A percentile compares a stretch with the other conserved stretches of the same genome.
Evolutionary conservation across 2,797 vertebrate genomes (phyloP).

Genomic region (Bryconaethiops microstoma): DNA sequence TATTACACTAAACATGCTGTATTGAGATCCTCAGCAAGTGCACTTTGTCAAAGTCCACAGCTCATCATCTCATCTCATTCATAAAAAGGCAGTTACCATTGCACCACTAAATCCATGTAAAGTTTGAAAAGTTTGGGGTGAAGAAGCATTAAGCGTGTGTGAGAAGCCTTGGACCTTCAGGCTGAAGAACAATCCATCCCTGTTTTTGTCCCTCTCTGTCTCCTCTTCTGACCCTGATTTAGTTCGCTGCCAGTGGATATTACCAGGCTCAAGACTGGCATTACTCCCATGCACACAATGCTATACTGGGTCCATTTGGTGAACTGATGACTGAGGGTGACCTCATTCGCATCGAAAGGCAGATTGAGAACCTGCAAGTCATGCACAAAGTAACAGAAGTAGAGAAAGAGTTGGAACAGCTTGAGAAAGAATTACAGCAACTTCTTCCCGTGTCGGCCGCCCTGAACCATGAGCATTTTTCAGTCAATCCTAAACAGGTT

Average conservation of each 20-base stretch:
- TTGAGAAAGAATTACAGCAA: constrained; percentile 85
- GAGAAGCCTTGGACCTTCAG: constrained; percentile 64
- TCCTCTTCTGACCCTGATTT: constrained; percentile 79
- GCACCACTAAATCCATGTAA: constrained; percentile 94
- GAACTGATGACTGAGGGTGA: constrained; percentile 93
- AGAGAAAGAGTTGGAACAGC: constrained; percentile 83
- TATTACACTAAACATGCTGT: neutral
- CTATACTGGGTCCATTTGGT: constrained; percentile 88
- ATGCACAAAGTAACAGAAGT: constrained; percentile 89
- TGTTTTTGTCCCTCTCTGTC: constrained; percentile 68
- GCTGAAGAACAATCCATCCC: constrained; percentile 81
- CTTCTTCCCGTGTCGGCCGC: constrained; percentile 83
- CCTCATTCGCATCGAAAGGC: constrained; percentile 88
- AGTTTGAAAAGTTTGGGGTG: constrained; percentile 71
- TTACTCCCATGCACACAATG: constrained; percentile 84
- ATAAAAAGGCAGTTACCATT: constrained; percentile 79
- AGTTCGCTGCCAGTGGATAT: constrained; percentile 87
- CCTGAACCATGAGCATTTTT: constrained; percentile 79
- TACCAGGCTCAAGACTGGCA: constrained; percentile 85
- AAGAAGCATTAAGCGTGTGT: constrained; percentile 69
- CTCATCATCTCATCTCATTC: constrained; percentile 36
- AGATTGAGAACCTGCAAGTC: constrained; percentile 94
- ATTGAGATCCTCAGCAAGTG: constrained; percentile 16
- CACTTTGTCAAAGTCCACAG: constrained; percentile 4
- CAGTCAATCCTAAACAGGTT: constrained; percentile 85